A percentile compares a stretch with the other conserved stretches of the same genome.
Evolutionary conservation across 2,113 vertebrate species (phyloP).

Genomic region (Myrmophylax atrothorax): DNA sequence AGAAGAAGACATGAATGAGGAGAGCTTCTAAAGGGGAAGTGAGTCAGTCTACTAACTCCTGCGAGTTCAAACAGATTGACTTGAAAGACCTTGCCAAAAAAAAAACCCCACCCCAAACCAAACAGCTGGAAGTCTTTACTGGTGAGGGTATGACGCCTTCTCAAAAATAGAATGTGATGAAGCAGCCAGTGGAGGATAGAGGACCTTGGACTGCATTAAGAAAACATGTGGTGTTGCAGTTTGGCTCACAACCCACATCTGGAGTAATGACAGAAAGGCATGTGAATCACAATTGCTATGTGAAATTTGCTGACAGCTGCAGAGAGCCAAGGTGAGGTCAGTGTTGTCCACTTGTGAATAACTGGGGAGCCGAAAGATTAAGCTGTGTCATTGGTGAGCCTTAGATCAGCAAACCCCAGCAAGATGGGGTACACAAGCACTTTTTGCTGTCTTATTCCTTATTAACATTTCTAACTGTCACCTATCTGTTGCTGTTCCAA

Average conservation of each 20-base stretch:
- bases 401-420: background rate
- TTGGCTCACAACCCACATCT: conserved; percentile 1
- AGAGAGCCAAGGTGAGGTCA: conserved; percentile 8
- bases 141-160: background rate
- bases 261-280: background rate
- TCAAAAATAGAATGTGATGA: background rate
- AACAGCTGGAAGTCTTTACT: conserved; percentile 42
- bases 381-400: background rate
- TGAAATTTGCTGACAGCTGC: conserved; percentile 18
- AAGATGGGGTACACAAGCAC: background rate
- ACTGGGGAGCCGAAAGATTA: background rate
- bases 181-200: conserved; percentile 4
- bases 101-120: background rate
- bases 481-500: conserved; percentile 10
- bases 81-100: conserved; percentile 8
- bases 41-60: conserved; percentile 7
- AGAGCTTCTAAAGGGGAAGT: background rate
- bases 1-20: conserved; percentile 29
- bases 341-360: background rate
- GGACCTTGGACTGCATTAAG: background rate
- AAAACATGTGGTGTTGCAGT: background rate
- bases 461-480: background rate
- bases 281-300: background rate
- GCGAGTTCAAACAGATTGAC: background rate
- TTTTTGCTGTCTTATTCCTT: background rate